Conservation (phyloP, 2,797 vertebrate species). For the Rhyacichthys aspro region DNA sequence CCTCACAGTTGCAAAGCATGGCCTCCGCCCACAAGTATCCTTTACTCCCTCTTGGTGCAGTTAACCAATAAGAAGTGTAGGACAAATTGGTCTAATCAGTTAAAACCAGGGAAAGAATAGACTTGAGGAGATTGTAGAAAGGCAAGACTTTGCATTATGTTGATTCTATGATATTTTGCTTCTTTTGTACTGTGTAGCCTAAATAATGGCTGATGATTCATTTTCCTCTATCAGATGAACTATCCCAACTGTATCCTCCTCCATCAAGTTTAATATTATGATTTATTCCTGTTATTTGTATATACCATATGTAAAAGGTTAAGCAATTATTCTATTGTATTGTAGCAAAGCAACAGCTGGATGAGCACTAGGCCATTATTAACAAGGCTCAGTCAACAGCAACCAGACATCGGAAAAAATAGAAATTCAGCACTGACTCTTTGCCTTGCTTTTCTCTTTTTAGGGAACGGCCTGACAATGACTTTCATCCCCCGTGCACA, state of each 20-base stretch:
- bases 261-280: too few relatives aligned
- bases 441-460: background rate
- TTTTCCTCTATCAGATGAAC: too few relatives aligned
- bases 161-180: too few relatives aligned
- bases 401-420: background rate
- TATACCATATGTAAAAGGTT: slow-evolving; percentile 16
- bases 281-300: too few relatives aligned
- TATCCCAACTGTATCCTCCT: too few relatives aligned
- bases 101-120: slow-evolving; percentile 53
- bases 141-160: too few relatives aligned
- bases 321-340: slow-evolving; percentile 6
- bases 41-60: slow-evolving; percentile 57
- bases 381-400: background rate
- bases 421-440: background rate
- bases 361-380: too few relatives aligned
- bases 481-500: slow-evolving; percentile 94
- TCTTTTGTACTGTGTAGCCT: slow-evolving; percentile 6
- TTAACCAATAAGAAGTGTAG: slow-evolving; percentile 62
- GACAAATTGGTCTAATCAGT: slow-evolving; percentile 71
- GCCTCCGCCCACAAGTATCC: slow-evolving; percentile 55
- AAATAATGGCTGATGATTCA: too few relatives aligned
- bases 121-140: slow-evolving; percentile 34
- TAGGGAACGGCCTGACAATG: slow-evolving; percentile 85
- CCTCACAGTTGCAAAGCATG: slow-evolving; percentile 50
- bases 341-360: slow-evolving; percentile 64